These are phyloP conservation scores for Dunckerocampus dactyliophorus DNA, from an alignment of 2,113 vertebrate genomes.

Conservation along the genomic window DNA sequence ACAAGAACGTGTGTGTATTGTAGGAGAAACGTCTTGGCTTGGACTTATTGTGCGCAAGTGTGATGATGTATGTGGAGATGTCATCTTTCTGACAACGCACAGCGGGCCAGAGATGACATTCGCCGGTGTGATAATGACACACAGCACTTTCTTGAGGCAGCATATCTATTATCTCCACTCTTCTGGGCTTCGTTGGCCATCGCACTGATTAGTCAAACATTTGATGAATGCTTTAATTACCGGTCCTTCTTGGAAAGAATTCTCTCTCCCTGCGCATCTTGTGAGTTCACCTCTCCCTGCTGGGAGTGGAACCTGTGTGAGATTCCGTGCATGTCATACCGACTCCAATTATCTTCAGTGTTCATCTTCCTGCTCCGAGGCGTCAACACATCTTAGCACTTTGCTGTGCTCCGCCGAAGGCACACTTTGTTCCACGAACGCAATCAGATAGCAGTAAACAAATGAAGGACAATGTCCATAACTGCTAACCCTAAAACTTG, in stretches of 20 bases:
- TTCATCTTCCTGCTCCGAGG: conserved; percentile 41
- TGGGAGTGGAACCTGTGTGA: conserved; percentile 47
- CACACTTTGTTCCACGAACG: conserved; percentile 16
- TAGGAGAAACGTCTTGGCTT: neutral
- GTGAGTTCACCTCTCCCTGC: conserved; percentile 45
- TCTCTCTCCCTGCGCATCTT: conserved; percentile 34
- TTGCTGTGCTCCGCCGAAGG: conserved; percentile 21
- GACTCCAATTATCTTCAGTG: conserved; percentile 48
- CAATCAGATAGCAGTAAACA: conserved; percentile 9
- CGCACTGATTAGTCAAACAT: conserved; percentile 45
- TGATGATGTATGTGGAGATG: conserved; percentile 18
- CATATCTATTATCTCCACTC: conserved; percentile 15
- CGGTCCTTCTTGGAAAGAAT: conserved; percentile 41
- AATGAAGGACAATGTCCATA: conserved; percentile 6
- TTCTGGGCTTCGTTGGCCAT: conserved; percentile 34
- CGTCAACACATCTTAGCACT: conserved; percentile 34
- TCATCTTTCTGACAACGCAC: conserved; percentile 31
- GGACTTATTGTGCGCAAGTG: conserved; percentile 21
- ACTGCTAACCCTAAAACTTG: neutral
- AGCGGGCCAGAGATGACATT: conserved; percentile 20
- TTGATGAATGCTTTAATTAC: conserved; percentile 63
- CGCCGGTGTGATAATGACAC: conserved; percentile 19
- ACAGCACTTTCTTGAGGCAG: conserved; percentile 7
- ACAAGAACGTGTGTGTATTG: conserved; percentile 9
- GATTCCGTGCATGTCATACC: conserved; percentile 56